These are phyloP conservation scores for Pandion haliaetus DNA, from an alignment of 2,113 vertebrate species.

Conservation along the genomic window DNA sequence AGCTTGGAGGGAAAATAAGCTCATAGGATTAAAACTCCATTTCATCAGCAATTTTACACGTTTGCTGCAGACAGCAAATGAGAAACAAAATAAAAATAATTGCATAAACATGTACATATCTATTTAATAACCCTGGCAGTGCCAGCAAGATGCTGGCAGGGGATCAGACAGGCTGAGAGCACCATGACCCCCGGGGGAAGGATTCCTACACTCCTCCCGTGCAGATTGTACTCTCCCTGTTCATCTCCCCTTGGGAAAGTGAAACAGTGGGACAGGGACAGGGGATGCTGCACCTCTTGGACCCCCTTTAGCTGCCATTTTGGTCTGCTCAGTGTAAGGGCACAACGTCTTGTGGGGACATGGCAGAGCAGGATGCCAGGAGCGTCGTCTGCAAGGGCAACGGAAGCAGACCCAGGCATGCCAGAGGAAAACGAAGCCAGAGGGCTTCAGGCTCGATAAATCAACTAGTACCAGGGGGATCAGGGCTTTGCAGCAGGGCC, in stretches of 20 bases:
- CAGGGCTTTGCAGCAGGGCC: not conserved
- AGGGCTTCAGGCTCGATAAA: not conserved
- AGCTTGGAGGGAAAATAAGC: not conserved
- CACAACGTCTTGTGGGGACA: not conserved
- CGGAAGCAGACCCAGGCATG: not conserved
- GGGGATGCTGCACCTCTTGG: not conserved
- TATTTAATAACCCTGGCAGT: slow-evolving; percentile 10
- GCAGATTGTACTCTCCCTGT: not conserved
- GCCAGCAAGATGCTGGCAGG: slow-evolving; percentile 19
- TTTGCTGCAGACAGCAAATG: not conserved
- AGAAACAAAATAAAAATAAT: slow-evolving; percentile 42
- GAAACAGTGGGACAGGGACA: not conserved
- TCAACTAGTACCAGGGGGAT: accelerated
- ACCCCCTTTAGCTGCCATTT: not conserved
- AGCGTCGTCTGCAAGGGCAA: not conserved
- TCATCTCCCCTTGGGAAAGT: not conserved
- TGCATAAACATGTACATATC: not conserved
- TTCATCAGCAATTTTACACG: not conserved
- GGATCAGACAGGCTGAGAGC: slow-evolving; percentile 25
- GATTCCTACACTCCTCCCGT: not conserved
- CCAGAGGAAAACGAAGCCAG: not conserved
- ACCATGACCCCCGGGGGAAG: not conserved
- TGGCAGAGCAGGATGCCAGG: not conserved
- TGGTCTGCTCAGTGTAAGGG: not conserved
- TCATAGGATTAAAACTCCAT: not conserved